Base-by-base conservation (phyloP, 2,113 vertebrate species). In the Corvus moneduloides region DNA sequence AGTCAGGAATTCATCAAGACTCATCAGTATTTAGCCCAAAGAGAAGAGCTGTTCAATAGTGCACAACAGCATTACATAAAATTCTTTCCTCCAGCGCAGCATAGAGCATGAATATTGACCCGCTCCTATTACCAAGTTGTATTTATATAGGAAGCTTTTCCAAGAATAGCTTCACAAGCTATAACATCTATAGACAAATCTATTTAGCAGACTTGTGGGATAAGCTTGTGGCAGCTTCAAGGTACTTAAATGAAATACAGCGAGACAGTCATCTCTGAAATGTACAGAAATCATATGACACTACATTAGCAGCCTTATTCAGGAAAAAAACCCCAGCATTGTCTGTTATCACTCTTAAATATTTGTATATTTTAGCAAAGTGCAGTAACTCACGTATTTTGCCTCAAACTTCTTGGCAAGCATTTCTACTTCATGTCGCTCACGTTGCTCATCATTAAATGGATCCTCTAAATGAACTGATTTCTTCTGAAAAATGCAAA, bases 361-460 rank as follows among this genome's bases (percentile, higher is more conserved):
- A 88, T 14, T 17, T n/a, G 8, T 39, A 11, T 79, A 33, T 64
- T 84, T 77, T 66, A 87, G 73, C 16, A 49, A 71, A 79, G 67
- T 20, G 46, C 81, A 89, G 27, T 63, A 95, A 99, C 99, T 98
- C 95, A 99, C 99, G 23, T 99, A 99, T 99, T 99, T 99, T 97
- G 97, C 98, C 97, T 99, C 99, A 92, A 99, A 99, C 88, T 99
- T 99, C 98, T 98, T 99, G 90, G 99, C 99, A 93, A 99, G 96
- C 87, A 98, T 98, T 97, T 99, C 99, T 9, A 99, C 98, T 97
- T 99, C 98, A 78, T 98, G 98, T 58, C 98, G 98, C 94, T 99
- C 99, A 74, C 90, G 97, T 78, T 98, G 98, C 13, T 99, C 98
- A 87, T 99, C 98, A 67, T 98, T 98, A 90, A 99, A 99, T 5